Conservation (phyloP, 2,797 vertebrate genomes). For the Hafferia zeledoni region DNA sequence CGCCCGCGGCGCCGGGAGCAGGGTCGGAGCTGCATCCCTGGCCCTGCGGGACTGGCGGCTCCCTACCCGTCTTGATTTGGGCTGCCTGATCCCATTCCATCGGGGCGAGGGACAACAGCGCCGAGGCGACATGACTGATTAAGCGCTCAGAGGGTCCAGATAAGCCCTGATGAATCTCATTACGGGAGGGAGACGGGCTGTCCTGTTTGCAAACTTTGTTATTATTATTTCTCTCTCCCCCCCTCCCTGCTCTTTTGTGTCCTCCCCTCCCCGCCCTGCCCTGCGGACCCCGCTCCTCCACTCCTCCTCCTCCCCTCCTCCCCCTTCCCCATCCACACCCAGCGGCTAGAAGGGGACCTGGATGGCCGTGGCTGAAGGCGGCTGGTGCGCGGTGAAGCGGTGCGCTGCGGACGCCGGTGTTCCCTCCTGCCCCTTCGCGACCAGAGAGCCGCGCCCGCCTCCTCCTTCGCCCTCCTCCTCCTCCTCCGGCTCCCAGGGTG, state of each 20-base stretch:
- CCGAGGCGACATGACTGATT: slow-evolving; percentile 44
- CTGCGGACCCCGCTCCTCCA: not conserved
- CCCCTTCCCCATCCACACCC: slow-evolving; percentile 14
- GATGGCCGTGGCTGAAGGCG: slow-evolving; percentile 96
- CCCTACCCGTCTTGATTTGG: not conserved
- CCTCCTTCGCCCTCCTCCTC: slow-evolving; percentile 63
- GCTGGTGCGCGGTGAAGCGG: slow-evolving; percentile 95
- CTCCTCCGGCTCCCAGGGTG: slow-evolving; percentile 72
- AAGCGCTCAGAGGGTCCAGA: slow-evolving; percentile 34
- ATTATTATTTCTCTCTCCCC: slow-evolving; percentile 12
- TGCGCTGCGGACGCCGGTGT: slow-evolving; percentile 85
- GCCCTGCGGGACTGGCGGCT: not conserved
- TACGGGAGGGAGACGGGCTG: slow-evolving; percentile 33
- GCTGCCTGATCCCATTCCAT: not conserved
- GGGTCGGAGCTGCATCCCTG: not conserved
- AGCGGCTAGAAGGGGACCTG: slow-evolving; percentile 72
- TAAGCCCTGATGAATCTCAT: slow-evolving; percentile 61
- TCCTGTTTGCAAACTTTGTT: slow-evolving; percentile 50
- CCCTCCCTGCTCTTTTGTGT: slow-evolving; percentile 30
- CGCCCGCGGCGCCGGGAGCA: not conserved
- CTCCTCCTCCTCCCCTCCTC: not conserved
- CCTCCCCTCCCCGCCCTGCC: slow-evolving; percentile 41
- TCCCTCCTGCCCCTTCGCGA: slow-evolving; percentile 80
- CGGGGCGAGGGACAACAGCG: not conserved
- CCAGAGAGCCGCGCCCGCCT: slow-evolving; percentile 75